phyloP scores from a whole-genome alignment of 2,888 invertebrate species.

The Caenorhabditis drosophilae region DNA sequence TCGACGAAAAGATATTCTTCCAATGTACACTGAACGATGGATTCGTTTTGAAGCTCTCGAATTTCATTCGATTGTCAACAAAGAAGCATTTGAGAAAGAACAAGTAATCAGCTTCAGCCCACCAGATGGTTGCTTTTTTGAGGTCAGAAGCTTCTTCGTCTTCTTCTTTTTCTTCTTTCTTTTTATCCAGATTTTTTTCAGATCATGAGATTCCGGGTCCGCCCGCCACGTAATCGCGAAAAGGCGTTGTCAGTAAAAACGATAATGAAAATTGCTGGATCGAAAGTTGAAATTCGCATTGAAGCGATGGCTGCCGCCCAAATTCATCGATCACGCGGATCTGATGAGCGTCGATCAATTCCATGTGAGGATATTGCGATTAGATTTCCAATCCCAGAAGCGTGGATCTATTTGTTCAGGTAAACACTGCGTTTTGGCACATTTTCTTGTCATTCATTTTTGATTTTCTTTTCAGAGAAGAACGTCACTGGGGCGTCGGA shows the following conservation, averaged over 20 bases:
- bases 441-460: too few relatives aligned
- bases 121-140: conserved; percentile 68
- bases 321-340: conserved; percentile 76
- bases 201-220: conserved; percentile 76
- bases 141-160: conserved; percentile 43
- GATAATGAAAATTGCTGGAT: conserved; percentile 72
- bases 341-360: conserved; percentile 87
- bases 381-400: conserved; percentile 91
- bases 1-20: conserved; percentile 97
- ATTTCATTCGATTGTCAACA: conserved; percentile 90
- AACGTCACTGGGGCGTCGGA: conserved; percentile 87
- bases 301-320: conserved; percentile 89
- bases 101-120: conserved; percentile 69
- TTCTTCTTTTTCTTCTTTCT: not conserved
- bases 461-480: too few relatives aligned
- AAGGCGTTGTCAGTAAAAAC: conserved; percentile 92
- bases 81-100: conserved; percentile 78
- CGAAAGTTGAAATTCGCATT: conserved; percentile 84
- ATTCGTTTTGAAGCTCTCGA: conserved; percentile 91
- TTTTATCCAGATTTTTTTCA: conserved; percentile 15
- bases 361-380: conserved; percentile 97
- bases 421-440: too few relatives aligned
- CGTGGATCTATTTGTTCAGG: conserved; percentile 99
- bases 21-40: conserved; percentile 95
- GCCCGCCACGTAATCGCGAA: conserved; percentile 93